Conservation (phyloP, 53 echinoderm and acorn worm genomes). For the Echinometra lucunter region DNA sequence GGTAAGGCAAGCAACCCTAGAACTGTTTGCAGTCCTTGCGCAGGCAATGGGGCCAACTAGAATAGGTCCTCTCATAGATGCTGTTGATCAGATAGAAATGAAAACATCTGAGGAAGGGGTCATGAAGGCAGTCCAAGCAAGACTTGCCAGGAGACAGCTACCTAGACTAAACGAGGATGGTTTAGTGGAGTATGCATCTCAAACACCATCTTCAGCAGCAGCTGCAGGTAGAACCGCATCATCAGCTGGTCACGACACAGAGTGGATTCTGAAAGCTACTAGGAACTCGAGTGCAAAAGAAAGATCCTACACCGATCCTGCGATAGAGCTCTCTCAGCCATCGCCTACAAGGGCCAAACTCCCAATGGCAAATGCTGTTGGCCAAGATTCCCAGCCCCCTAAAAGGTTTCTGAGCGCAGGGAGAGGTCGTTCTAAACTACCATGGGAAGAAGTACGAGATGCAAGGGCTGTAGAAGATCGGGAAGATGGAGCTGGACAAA, state of each 20-base stretch:
- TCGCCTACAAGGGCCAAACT: constrained; percentile 79
- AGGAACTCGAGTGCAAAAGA: constrained; percentile 87
- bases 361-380: constrained; percentile 56
- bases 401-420: constrained; percentile 96
- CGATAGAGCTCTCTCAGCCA: constrained; percentile 88
- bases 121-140: constrained; percentile 97
- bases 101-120: constrained; percentile 96
- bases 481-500: constrained; percentile 42
- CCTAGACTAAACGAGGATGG: constrained; percentile 93
- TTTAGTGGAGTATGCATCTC: constrained; percentile 89
- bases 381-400: constrained; percentile 81
- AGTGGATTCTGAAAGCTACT: constrained; percentile 91
- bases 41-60: constrained; percentile 97
- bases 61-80: constrained; percentile 93
- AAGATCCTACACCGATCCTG: constrained; percentile 80
- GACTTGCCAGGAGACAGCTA: constrained; percentile 92
- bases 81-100: constrained; percentile 94
- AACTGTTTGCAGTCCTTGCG: constrained; percentile 95
- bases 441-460: constrained; percentile 95
- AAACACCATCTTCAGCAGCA: constrained; percentile 89
- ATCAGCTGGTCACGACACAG: constrained; percentile 80
- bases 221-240: constrained; percentile 72
- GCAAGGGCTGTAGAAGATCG: constrained; percentile 68
- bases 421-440: constrained; percentile 90
- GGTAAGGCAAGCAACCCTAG: constrained; percentile 90